Evolutionary conservation across 2,113 vertebrate genomes (phyloP).

Genomic region (Pterophyllum scalare): DNA sequence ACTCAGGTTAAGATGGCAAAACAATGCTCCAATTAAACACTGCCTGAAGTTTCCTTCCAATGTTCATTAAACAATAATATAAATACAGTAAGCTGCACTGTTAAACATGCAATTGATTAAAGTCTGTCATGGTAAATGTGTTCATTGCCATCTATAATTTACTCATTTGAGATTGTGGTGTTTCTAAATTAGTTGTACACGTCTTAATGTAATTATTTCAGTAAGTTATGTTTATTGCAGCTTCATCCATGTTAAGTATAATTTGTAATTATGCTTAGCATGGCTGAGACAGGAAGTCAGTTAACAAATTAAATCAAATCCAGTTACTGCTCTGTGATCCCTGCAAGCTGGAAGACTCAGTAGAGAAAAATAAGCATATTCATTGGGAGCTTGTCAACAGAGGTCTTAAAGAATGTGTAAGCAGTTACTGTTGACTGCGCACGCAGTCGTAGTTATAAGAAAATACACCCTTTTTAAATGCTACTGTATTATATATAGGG

Average conservation of each 20-base stretch:
- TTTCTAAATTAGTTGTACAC: conserved; percentile 22
- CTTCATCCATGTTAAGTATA: conserved; percentile 20
- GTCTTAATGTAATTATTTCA: conserved; percentile 17
- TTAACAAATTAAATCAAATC: conserved; percentile 38
- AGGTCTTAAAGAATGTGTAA: background rate
- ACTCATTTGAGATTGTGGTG: conserved; percentile 6
- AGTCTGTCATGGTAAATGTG: background rate
- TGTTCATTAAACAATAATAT: background rate
- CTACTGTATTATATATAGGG: background rate
- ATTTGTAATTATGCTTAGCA: conserved; percentile 16
- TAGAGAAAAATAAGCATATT: background rate
- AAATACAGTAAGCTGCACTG: background rate
- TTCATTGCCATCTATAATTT: conserved; percentile 10
- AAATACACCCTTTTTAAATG: background rate
- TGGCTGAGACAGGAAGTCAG: conserved; percentile 30
- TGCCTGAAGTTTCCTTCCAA: background rate
- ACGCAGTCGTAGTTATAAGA: background rate
- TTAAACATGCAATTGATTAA: background rate
- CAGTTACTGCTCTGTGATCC: conserved; percentile 3
- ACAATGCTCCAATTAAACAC: background rate
- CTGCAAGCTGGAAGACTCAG: background rate
- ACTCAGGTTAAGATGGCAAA: background rate
- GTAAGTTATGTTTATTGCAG: background rate
- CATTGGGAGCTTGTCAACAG: background rate
- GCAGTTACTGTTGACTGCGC: background rate